Conservation (phyloP, 2,797 vertebrate genomes). For the Cuculus canorus region DNA sequence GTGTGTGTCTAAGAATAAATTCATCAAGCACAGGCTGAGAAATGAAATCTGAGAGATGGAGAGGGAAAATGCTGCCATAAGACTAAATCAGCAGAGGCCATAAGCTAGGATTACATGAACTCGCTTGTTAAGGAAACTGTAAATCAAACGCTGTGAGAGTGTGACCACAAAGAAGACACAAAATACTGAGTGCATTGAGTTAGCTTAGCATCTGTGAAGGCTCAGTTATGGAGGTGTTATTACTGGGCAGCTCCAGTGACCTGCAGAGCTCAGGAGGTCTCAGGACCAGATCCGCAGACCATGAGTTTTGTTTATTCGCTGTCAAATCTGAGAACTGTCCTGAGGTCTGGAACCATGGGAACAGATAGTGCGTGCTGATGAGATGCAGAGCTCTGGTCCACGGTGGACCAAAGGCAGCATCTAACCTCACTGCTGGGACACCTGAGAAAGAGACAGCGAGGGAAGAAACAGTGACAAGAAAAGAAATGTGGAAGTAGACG, state of each 20-base stretch:
- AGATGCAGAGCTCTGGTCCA: background rate
- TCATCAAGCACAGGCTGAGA: background rate
- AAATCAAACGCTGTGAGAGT: background rate
- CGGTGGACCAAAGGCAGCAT: fast-evolving
- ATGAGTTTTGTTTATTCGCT: background rate
- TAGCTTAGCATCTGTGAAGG: background rate
- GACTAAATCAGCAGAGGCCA: fast-evolving
- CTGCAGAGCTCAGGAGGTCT: background rate
- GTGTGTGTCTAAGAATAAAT: background rate
- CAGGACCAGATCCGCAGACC: background rate
- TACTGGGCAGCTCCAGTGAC: background rate
- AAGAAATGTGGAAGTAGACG: background rate
- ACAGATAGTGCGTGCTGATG: background rate
- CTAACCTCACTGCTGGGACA: fast-evolving
- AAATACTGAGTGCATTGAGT: background rate
- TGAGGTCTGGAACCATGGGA: fast-evolving
- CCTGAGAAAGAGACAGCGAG: background rate
- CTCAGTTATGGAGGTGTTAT: background rate
- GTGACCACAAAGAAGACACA: background rate
- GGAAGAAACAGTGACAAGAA: background rate
- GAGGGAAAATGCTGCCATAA: background rate
- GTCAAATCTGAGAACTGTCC: background rate
- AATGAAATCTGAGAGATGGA: background rate
- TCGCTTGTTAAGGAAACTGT: background rate
- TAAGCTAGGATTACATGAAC: background rate